Conservation (phyloP, 1,140 invertebrate species). For the Psix sp. region DNA sequence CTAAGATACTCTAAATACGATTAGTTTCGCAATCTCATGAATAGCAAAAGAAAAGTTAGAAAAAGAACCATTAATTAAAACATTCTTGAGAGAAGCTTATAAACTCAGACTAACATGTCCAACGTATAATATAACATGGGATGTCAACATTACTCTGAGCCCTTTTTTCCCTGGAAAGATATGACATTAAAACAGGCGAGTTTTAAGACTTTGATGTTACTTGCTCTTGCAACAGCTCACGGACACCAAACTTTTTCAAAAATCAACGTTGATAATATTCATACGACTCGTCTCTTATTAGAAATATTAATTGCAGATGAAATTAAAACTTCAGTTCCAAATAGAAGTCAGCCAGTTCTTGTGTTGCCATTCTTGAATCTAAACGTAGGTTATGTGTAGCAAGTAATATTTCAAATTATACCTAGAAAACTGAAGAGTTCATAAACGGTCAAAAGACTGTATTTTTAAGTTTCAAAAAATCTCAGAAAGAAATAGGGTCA, state of each 20-base stretch:
- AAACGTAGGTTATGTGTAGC: conserved; percentile 23
- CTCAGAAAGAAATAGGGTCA: conserved; percentile 47
- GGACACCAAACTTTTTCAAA: conserved; percentile 52
- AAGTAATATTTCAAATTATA: conserved; percentile 20
- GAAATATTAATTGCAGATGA: conserved; percentile 32
- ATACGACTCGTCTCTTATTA: neutral
- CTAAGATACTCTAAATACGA: conserved; percentile 43
- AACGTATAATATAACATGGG: too few species aligned
- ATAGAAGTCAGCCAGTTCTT: conserved; percentile 23
- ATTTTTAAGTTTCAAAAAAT: conserved; percentile 41
- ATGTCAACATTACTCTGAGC: too few species aligned
- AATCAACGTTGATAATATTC: conserved; percentile 51
- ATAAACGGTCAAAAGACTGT: conserved; percentile 21
- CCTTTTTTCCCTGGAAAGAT: neutral
- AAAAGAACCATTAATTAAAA: conserved; percentile 14
- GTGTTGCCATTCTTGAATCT: conserved; percentile 17
- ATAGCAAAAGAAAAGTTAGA: conserved; percentile 20
- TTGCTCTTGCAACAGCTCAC: conserved; percentile 58
- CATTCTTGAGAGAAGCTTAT: conserved; percentile 36
- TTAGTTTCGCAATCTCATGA: conserved; percentile 42
- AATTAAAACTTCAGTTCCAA: conserved; percentile 37
- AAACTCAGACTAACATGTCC: neutral
- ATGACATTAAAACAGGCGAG: neutral
- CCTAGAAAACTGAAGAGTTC: conserved; percentile 17
- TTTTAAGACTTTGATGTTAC: conserved; percentile 47